Evolutionary conservation across 1,140 invertebrate species (phyloP), one percentile per base, ranked within the genome.

Genomic region (Meteorus sp.): DNA sequence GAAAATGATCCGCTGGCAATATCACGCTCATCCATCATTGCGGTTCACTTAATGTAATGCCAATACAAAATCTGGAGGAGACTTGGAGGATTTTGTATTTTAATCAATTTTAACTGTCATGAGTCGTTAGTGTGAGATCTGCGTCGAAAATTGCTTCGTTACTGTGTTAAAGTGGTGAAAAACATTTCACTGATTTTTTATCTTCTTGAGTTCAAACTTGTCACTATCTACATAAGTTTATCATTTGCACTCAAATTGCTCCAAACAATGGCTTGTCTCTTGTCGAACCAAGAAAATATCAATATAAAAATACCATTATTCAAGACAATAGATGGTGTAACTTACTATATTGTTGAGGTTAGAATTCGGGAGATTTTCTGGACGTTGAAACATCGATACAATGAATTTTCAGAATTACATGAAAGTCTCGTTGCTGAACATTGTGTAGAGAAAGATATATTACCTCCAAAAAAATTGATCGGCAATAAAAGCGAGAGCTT

Each of bases 401-500:
- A 86, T 70, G 92, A 95, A 65, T 97, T 97, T 77, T 86, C 87
- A 51, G 89, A 92, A 37, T 82, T 97, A 3, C 91, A 97, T 72
- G 89, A 93, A 11, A 88, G 87, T 69, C 82, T 97, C 5, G 86
- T 92, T 0, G 65, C 77, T 17, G 89, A 92, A 63, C 87, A 91
- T 72, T 87, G 90, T 13, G 86, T 94, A 1, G 84, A 86, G 17
- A 93, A 91, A 73, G 92, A 92, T 65, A 82, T 94, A 53, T 73
- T 97, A 9, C 95, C 95, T 13, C 92, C 93, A 3, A 97, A 97
- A 74, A 95, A 95, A 79, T 82, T 95, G 0, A 86, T 92, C 68
- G 88, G 90, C 0, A 91, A 90, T 64, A 86, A 86, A 64, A 86
- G 85, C 65, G 91, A 92, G 9, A 81, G 85, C 13, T 97, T 98